Conservation (phyloP, 2,888 invertebrate species). For the Teleogryllus oceanicus region DNA sequence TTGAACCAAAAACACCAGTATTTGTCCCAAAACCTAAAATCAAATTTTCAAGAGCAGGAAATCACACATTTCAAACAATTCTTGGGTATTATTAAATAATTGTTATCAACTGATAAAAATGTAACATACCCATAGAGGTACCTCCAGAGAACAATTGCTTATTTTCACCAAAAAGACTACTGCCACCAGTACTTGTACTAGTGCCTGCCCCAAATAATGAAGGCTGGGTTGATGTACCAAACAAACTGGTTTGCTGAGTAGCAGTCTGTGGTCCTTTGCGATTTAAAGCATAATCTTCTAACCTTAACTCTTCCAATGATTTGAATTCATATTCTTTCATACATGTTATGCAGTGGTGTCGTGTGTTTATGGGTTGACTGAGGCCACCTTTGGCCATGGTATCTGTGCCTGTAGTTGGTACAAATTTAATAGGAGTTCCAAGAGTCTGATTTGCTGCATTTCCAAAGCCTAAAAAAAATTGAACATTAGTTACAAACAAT, state of each 20-base stretch:
- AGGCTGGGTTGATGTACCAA: constrained; percentile 48
- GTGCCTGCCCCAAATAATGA: constrained; percentile 51
- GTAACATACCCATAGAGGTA: constrained; percentile 43
- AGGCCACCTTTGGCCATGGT: constrained; percentile 85
- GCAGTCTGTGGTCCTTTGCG: constrained; percentile 66
- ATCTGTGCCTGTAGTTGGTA: constrained; percentile 82
- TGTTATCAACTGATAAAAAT: too few species aligned
- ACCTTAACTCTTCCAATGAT: constrained; percentile 88
- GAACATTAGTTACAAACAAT: background rate
- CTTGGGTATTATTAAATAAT: too few species aligned
- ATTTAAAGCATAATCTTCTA: constrained; percentile 89
- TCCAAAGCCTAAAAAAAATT: constrained; percentile 42
- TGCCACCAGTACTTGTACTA: constrained; percentile 44
- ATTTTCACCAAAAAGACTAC: constrained; percentile 48
- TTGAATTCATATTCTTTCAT: constrained; percentile 98
- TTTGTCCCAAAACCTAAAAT: constrained; percentile 53
- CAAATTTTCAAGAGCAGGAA: background rate
- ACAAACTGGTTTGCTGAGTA: constrained; percentile 49
- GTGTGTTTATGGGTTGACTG: constrained; percentile 81
- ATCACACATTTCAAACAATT: background rate
- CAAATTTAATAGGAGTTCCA: constrained; percentile 83
- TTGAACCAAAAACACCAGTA: constrained; percentile 53
- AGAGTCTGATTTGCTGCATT: constrained; percentile 45
- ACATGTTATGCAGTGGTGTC: constrained; percentile 94
- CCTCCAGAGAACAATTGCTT: constrained; percentile 56